These are phyloP conservation scores for Caenorhabditis parvicauda DNA, from an alignment of 2,888 invertebrate genomes.

Conservation along the genomic window DNA sequence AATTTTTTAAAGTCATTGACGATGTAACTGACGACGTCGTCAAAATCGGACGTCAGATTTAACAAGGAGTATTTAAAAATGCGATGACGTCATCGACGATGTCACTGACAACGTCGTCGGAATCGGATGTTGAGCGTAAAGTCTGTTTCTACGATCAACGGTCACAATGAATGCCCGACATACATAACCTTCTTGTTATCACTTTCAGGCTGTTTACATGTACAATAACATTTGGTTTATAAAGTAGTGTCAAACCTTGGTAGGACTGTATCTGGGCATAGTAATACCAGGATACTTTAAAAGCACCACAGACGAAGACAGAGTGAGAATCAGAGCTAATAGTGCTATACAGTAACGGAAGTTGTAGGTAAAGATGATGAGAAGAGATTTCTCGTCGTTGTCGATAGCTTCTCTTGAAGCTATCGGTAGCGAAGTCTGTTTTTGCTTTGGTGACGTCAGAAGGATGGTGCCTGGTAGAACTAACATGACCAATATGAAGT, in stretches of 20 bases:
- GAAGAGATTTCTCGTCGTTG: neutral
- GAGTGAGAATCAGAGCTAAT: slow-evolving; percentile 11
- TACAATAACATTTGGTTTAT: no score
- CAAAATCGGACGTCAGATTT: no score
- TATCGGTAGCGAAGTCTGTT: neutral
- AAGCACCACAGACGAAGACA: slow-evolving; percentile 14
- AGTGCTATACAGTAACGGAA: slow-evolving; percentile 17
- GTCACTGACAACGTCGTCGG: no score
- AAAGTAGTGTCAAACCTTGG: slow-evolving; percentile 15
- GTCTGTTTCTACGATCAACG: no score
- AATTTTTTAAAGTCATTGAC: no score
- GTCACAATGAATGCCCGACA: no score
- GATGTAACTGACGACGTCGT: no score
- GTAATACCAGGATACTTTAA: slow-evolving; percentile 28
- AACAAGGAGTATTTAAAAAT: no score
- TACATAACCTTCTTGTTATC: no score
- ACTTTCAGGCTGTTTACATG: no score
- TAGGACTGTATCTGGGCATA: slow-evolving; percentile 54
- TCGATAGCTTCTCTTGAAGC: slow-evolving; percentile 1
- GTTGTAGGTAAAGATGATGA: slow-evolving; percentile 9
- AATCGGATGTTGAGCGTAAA: no score
- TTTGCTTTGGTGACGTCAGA: slow-evolving; percentile 13
- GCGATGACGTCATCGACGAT: no score
- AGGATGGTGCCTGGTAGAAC: slow-evolving; percentile 34
- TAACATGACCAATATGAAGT: slow-evolving; percentile 81